A percentile compares a stretch with the other conserved stretches of the same genome.
These are phyloP conservation scores for Urosaurus nigricauda DNA, from an alignment of 2,797 vertebrate species.

Conservation along the genomic window DNA sequence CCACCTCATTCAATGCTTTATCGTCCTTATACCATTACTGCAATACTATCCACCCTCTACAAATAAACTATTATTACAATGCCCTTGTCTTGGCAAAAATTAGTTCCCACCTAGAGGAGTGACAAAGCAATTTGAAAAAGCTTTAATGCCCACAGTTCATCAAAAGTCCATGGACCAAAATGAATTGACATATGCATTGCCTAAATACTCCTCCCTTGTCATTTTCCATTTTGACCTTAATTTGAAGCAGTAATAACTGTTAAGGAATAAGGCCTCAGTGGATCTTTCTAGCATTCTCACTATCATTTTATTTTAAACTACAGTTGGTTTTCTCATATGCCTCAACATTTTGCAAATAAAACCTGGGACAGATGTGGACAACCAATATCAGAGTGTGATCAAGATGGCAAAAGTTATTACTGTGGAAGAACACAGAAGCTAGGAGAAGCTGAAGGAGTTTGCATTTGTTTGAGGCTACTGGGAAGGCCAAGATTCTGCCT, in stretches of 20 bases:
- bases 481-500: no score
- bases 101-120: background rate
- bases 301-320: background rate
- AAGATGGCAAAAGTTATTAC: no score
- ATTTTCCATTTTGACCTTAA: background rate
- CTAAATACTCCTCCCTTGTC: background rate
- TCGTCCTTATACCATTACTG: background rate
- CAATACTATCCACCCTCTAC: background rate
- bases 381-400: no score
- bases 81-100: background rate
- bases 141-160: background rate
- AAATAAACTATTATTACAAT: background rate
- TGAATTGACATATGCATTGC: background rate
- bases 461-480: no score
- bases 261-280: background rate
- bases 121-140: background rate
- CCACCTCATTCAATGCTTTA: background rate
- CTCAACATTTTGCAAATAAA: no score
- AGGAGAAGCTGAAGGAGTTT: no score
- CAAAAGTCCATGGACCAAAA: background rate
- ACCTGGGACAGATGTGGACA: no score
- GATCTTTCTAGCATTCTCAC: background rate
- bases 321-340: no score
- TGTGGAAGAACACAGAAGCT: no score
- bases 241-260: background rate